Evolutionary conservation across 2,888 invertebrate genomes (phyloP), one percentile per base, ranked within the genome.

Genomic region (Lasius fuliginosus): DNA sequence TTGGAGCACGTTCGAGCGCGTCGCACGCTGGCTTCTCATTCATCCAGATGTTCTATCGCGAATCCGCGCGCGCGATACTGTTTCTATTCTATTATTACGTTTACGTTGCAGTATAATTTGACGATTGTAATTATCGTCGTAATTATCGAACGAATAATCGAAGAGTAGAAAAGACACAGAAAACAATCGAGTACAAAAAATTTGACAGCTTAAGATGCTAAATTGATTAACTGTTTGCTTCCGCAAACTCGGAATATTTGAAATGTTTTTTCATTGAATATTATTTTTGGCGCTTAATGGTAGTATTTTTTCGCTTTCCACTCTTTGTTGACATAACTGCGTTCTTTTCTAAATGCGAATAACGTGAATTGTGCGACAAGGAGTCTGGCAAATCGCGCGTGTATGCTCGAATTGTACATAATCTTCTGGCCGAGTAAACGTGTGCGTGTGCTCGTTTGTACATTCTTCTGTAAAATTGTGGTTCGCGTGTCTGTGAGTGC

Each of bases 351-450:
- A 42, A 36, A 36, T n/a, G 5, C 12, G 8, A 56, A 68, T 68
- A 68, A 60, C 58, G 58, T 46, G 33, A 71, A 12, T 27, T 30
- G 49, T n/a, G 60, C n/a, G 23, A 60, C 46, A 33, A 71, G 46
- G 58, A 69, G 60, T 23, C 15, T n/a, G 53, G 15, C 15, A 33
- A 79, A 65, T 84, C 53, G 62, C n/a, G 58, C 46, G 15, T 58
- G 65, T 64, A 60, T 40, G 56, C 65, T 68, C 5, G 71, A 71
- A 67, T 58, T 83, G 76, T 85, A 83, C n/a, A 77, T 85, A 83
- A 77, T 58, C 56, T 69, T 56, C n/a, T 76, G 83, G 12, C 23
- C 11, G 84, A 58, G 15, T 42, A 64, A 30, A 62, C 36, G 75
- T 5, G 46, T 62, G 60, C 15, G 53, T 33, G 53, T 27, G 46